Evolutionary conservation across 2,888 invertebrate species (phyloP).

Genomic region (Andrena minutula): DNA sequence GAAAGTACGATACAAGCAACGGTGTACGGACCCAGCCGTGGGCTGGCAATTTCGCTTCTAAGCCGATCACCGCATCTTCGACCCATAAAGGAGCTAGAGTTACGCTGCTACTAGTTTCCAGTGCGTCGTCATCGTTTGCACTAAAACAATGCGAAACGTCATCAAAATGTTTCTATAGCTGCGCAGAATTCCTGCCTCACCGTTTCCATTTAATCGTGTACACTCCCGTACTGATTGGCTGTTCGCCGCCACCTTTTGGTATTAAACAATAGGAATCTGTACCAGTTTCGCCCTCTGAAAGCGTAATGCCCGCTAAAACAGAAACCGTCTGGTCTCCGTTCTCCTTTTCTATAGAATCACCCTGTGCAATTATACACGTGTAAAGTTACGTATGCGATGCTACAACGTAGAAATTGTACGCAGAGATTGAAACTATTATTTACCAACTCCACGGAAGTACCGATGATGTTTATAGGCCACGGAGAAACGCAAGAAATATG

Average conservation of each 20-base stretch:
- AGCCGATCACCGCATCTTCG: slow-evolving; percentile 88
- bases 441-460: slow-evolving; percentile 89
- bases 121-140: slow-evolving; percentile 74
- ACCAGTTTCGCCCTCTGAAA: slow-evolving; percentile 86
- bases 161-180: slow-evolving; percentile 7
- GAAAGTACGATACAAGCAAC: slow-evolving; percentile 89
- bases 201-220: slow-evolving; percentile 87
- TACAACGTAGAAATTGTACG: slow-evolving; percentile 9
- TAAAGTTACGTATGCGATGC: neutral
- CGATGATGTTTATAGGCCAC: slow-evolving; percentile 89
- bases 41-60: slow-evolving; percentile 89
- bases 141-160: slow-evolving; percentile 64
- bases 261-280: slow-evolving; percentile 86
- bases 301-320: slow-evolving; percentile 82
- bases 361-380: slow-evolving; percentile 65
- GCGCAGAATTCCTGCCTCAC: slow-evolving; percentile 77
- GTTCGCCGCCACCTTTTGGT: slow-evolving; percentile 83
- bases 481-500: slow-evolving; percentile 89
- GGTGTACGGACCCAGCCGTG: slow-evolving; percentile 91
- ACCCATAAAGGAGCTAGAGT: slow-evolving; percentile 87
- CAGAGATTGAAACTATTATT: slow-evolving; percentile 54
- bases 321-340: slow-evolving; percentile 69
- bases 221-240: slow-evolving; percentile 86
- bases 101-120: slow-evolving; percentile 86
- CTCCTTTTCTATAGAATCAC: slow-evolving; percentile 78